Evolutionary conservation across 2,888 invertebrate species (phyloP).

Genomic region (Oxytorus armatus): DNA sequence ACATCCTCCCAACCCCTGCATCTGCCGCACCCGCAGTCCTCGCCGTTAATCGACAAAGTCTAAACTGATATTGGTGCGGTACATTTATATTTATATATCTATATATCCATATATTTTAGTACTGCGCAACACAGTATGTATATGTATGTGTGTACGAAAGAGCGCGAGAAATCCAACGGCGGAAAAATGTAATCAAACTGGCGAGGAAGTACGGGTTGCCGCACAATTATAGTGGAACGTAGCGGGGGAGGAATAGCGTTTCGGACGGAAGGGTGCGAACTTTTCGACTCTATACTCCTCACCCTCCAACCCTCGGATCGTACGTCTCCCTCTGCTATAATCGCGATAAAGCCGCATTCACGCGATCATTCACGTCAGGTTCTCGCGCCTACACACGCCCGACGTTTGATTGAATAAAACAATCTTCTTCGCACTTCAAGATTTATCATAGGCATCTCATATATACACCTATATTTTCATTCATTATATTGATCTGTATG

Average conservation of each 20-base stretch:
- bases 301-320: constrained; percentile 9
- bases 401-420: constrained; percentile 67
- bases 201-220: constrained; percentile 61
- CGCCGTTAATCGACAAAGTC: constrained; percentile 76
- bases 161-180: constrained; percentile 66
- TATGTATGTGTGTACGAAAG: constrained; percentile 5
- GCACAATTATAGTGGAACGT: constrained; percentile 65
- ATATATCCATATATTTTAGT: constrained; percentile 13
- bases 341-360: constrained; percentile 67
- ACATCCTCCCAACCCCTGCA: constrained; percentile 36
- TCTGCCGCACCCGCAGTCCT: constrained; percentile 47
- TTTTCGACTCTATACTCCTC: constrained; percentile 56
- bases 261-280: constrained; percentile 50
- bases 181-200: constrained; percentile 77
- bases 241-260: constrained; percentile 55
- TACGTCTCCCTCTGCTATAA: constrained; percentile 47
- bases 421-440: constrained; percentile 56
- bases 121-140: background rate
- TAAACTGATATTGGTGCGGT: constrained; percentile 77
- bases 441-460: constrained; percentile 23
- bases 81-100: constrained; percentile 16
- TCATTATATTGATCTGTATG: background rate
- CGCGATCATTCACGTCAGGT: constrained; percentile 59
- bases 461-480: constrained; percentile 11
- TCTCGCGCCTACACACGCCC: constrained; percentile 49